Percentiles rank a stretch among this genome's conserved stretches.
Conservation (phyloP, 2,888 invertebrate genomes). For the Meganola albula region DNA sequence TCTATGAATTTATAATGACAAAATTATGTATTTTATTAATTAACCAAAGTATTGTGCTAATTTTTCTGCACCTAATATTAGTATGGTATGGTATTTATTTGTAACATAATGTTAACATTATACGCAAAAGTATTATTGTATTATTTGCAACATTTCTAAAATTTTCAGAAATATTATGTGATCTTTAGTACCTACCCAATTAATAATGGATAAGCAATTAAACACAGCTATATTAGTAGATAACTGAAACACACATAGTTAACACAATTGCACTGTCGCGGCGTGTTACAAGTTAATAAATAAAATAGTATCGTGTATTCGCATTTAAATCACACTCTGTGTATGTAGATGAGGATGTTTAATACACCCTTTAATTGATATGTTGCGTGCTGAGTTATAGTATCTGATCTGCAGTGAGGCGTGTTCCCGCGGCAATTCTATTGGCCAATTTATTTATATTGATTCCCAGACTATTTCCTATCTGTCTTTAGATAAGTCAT, state of each 20-base stretch:
- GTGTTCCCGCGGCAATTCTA: conserved; percentile 62
- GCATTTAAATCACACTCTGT: conserved; percentile 49
- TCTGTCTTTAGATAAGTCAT: conserved; percentile 48
- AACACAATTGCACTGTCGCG: conserved; percentile 30
- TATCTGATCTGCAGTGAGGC: conserved; percentile 53
- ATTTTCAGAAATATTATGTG: too few species aligned
- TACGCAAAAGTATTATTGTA: too few species aligned
- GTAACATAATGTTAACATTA: too few species aligned
- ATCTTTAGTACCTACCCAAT: too few species aligned
- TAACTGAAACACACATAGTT: conserved; percentile 20
- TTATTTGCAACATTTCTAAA: too few species aligned
- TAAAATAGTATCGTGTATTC: conserved; percentile 30
- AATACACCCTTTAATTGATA: conserved; percentile 70
- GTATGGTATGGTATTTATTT: too few species aligned
- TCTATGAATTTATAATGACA: too few species aligned
- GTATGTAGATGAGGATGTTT: conserved; percentile 52
- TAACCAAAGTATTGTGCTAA: too few species aligned
- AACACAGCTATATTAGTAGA: neutral
- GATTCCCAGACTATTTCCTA: conserved; percentile 60
- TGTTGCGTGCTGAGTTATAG: conserved; percentile 68
- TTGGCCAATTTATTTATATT: conserved; percentile 70
- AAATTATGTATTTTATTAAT: too few species aligned
- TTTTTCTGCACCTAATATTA: too few species aligned
- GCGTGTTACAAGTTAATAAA: conserved; percentile 31
- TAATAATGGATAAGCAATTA: too few species aligned